Percentiles rank a stretch among this genome's conserved stretches.
These are phyloP conservation scores for Siphamia tubifer DNA, from an alignment of 2,113 vertebrate genomes.

Conservation along the genomic window DNA sequence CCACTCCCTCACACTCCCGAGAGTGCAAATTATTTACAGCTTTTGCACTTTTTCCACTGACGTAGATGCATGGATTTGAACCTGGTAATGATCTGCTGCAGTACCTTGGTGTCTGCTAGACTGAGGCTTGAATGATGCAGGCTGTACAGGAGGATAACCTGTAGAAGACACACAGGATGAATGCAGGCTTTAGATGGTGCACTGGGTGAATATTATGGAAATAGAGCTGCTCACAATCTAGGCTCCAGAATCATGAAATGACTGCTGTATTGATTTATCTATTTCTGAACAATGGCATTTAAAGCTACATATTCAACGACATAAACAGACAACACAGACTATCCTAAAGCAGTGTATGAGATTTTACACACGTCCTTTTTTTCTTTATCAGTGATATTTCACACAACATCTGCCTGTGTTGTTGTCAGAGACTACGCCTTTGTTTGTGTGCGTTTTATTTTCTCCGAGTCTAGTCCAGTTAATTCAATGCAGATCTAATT, in stretches of 20 bases:
- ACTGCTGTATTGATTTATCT: background rate
- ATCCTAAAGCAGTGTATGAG: background rate
- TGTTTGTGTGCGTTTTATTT: slow-evolving; percentile 3
- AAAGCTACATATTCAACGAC: too few relatives aligned
- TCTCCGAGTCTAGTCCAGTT: background rate
- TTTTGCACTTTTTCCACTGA: slow-evolving; percentile 8
- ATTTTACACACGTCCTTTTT: background rate
- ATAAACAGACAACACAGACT: background rate
- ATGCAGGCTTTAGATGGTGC: background rate
- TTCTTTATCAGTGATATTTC: background rate
- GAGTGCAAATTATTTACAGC: slow-evolving; percentile 53
- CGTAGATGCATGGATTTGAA: slow-evolving; percentile 5
- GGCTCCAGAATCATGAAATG: background rate
- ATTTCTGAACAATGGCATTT: background rate
- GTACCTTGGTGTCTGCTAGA: slow-evolving; percentile 62
- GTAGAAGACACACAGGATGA: slow-evolving; percentile 33
- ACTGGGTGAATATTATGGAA: background rate
- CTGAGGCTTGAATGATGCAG: slow-evolving; percentile 55
- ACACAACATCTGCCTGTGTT: background rate
- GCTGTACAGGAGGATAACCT: slow-evolving; percentile 69
- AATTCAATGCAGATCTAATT: slow-evolving; percentile 20
- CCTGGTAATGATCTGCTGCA: slow-evolving; percentile 12
- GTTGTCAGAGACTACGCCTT: slow-evolving; percentile 4
- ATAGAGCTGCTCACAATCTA: background rate
- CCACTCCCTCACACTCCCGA: slow-evolving; percentile 30